A percentile compares a stretch with the other conserved stretches of the same genome.
phyloP scores from a whole-genome alignment of 2,113 vertebrate genomes.

The Pangasianodon hypophthalmus region DNA sequence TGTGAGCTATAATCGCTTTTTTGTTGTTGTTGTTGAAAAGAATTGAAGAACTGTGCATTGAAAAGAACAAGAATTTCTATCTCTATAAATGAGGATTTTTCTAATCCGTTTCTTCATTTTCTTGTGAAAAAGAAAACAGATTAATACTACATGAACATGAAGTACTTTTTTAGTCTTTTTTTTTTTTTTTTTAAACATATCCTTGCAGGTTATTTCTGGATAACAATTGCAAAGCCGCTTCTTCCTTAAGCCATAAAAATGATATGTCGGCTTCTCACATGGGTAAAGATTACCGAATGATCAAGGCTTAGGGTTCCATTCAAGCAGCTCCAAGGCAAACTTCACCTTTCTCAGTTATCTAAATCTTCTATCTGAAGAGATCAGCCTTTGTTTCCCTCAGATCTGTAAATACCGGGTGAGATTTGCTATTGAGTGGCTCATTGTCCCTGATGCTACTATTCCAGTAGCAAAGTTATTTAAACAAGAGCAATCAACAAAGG shows the following conservation, averaged over 20 bases:
- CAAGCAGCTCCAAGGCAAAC: neutral
- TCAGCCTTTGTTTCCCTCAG: constrained; percentile 6
- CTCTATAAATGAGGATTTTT: constrained; percentile 7
- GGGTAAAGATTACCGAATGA: constrained; percentile 16
- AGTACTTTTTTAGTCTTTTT: neutral
- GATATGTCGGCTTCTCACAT: neutral
- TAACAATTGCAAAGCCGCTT: neutral
- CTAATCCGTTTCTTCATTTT: constrained; percentile 54
- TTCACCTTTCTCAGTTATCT: neutral
- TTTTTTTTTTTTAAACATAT: neutral
- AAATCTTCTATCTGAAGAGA: constrained; percentile 10
- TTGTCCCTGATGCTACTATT: neutral
- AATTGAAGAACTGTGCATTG: no score
- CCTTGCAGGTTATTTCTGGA: constrained; percentile 34
- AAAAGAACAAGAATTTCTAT: constrained; percentile 5
- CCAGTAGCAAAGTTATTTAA: neutral
- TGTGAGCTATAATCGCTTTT: neutral
- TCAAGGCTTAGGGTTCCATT: neutral
- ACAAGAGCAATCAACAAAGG: neutral
- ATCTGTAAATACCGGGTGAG: neutral
- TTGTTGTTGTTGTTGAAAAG: neutral
- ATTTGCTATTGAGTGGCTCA: neutral
- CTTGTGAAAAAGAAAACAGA: neutral
- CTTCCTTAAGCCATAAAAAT: constrained; percentile 20
- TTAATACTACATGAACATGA: constrained; percentile 18